A percentile compares a stretch with the other conserved stretches of the same genome.
Conservation (phyloP, 2,888 invertebrate genomes). For the Drosophila anomalata region DNA sequence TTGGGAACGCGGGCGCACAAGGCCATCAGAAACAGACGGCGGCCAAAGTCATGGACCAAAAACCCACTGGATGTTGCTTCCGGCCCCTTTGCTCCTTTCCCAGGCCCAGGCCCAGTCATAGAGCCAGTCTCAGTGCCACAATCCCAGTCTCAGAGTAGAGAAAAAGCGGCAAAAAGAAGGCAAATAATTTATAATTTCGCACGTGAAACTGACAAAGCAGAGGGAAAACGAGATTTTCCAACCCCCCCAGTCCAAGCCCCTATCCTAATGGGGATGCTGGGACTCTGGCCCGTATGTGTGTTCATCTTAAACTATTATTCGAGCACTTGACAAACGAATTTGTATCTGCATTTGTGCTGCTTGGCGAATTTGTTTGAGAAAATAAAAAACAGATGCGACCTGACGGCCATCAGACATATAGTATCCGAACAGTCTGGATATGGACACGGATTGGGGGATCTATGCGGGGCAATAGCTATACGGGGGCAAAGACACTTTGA, state of each 20-base stretch:
- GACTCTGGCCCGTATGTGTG: background rate
- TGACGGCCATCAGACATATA: conserved; percentile 36
- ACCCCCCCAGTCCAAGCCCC: background rate
- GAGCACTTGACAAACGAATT: conserved; percentile 53
- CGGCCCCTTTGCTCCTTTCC: conserved; percentile 12
- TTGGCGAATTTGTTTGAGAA: conserved; percentile 46
- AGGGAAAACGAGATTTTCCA: conserved; percentile 36
- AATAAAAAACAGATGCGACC: conserved; percentile 74
- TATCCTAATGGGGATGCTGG: background rate
- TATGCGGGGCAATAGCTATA: background rate
- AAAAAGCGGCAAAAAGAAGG: conserved; percentile 29
- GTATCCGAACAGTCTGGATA: conserved; percentile 2
- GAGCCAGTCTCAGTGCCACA: no score
- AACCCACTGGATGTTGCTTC: conserved; percentile 46
- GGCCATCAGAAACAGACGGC: conserved; percentile 78
- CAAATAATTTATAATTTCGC: conserved; percentile 77
- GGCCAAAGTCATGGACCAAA: conserved; percentile 54
- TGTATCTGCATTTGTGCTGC: conserved; percentile 50
- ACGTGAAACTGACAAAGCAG: conserved; percentile 75
- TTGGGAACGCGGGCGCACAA: conserved; percentile 41
- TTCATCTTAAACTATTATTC: conserved; percentile 37
- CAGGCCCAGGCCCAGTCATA: background rate
- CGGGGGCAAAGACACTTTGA: conserved; percentile 41
- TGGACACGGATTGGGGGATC: conserved; percentile 1
- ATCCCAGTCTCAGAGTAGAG: background rate